Base-by-base conservation (phyloP, 2,888 invertebrate genomes). In the Zelleria hepariella region DNA sequence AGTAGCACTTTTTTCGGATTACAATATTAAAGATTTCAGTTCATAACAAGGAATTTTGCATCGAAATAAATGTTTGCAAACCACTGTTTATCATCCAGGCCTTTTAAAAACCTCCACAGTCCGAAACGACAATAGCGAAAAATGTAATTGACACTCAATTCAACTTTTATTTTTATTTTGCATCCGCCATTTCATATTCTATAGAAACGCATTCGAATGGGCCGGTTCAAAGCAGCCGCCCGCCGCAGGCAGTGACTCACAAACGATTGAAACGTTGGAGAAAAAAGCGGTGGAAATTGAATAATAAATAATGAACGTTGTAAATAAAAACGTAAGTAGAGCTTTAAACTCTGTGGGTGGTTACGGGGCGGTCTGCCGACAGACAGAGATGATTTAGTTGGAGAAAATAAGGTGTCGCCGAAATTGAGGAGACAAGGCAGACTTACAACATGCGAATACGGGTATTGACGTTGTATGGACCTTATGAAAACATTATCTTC, bases 221-320 rank as follows among this genome's bases (percentile, higher is more conserved):
- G 48, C 66, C 62, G 70, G 72, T 69, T 78, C 80, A 82, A 82
- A 80, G 82, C 75, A 61, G 68, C 70, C 62, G 63, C 66, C 68
- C 10, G 32, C 32, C 32, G 32, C 32, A 42, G 32, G 32, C 32
- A 2, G 71, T 83, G 86, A 85, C 72, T 85, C 85, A 84, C 78
- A 78, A 71, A 77, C 78, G 76, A 78, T 74, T 78, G 71, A 79
- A 78, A 71, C 66, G 68, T 73, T 72, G 63, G 66, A 71, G 76
- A 68, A 68, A 68, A 72, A 77, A 75, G 66, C 62, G 67, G 71
- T 76, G 77, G 74, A 15, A 15, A 42, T 42, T 42, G 32, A 42
- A 24, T 24, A 53, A 74, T 80, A 79, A 42, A 24, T 24, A 53
- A 74, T 80, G 79, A 79, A 77, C 66, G 67, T 73, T 72, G 64